Base-by-base conservation (phyloP, 2,888 invertebrate species). In the Andrena trimmerana region DNA sequence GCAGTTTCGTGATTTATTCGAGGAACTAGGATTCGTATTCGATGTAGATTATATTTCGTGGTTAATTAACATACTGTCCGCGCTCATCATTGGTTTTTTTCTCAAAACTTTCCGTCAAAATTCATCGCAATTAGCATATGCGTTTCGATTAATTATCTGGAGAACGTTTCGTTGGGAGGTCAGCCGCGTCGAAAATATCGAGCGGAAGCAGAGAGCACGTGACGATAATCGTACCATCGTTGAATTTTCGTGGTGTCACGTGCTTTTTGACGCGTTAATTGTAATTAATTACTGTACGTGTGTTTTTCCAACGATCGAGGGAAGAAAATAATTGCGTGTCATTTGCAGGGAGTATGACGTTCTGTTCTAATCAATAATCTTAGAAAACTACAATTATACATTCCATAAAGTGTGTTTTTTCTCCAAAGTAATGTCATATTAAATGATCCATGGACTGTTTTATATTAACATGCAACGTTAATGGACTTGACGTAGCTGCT, bases 371-470 rank as follows among this genome's bases (percentile, higher is more conserved):
- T 42, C 8, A 42, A 57, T 74, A 31, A 59, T 31, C 16, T 33
- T 4, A 57, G 42, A 36, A 52, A 57, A 57, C 27, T 27, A 57
- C 20, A 57, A 10, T 42, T 16, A 16, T 16, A 57, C 10, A 24
- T 24, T 57, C 57, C 57, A 57, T 57, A 57, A 57, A 27, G 57
- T 24, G 4, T 57, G 24, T 10, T 57, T 24, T 57, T 57, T 57
- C 57, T 0, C 1, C 57, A 16, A 42, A 42, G 42, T 42, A 42
- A 16, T 42, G 16, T 16, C 42, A 13, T 16, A 42, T 42, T 42
- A 42, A 42, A 16, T 16, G 57, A 57, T 27, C 24, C 27, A 27
- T 24, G 24, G 20, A 57, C 24, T 24, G 24, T 42, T n/a, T 48
- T 1, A 6, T 42, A 48, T 57, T 36, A n/a, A 10, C 20, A 29